Base-by-base conservation (phyloP, 2,888 invertebrate genomes). In the Lamproptera curius region DNA sequence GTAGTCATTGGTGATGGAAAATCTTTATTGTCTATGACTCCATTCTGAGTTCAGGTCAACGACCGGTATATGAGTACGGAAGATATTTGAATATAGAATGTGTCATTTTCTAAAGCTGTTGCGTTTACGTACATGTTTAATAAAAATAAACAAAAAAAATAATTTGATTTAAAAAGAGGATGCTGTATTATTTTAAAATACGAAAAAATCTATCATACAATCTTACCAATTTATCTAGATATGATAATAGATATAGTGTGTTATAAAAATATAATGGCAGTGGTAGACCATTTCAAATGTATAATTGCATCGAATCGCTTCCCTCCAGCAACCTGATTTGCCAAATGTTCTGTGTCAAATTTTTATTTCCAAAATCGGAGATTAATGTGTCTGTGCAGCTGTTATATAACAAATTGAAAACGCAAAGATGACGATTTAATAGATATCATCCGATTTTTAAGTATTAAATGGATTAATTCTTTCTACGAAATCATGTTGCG, bases 261-360 rank as follows among this genome's bases (percentile, higher is more conserved):
- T 8, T 2, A 28, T 28, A 13, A 6, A 34, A 34, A 28, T 16
- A 16, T 33, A 16, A 10, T 37, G n/a, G 16, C 17, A 20, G 34
- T 39, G 38, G 45, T 39, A 39, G 39, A 34, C 45, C 45, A 16
- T 46, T 38, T 15, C 45, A 17, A 46, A 46, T 46, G 39, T 15
- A 39, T 46, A 46, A 46, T 46, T 46, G 35, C 34, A 9, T 8
- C 28, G 13, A 17, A 17, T 15, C 16, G 26, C 23, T 10, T 40
- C 23, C 23, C 34, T 15, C 23, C 16, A 16, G 36, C 26, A 17
- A 28, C 13, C 20, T 17, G 35, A 26, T 40, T 41, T 16, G 17
- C 16, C 34, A 26, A 46, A 46, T 40, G 46, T 36, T 35, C 46
- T 36, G 39, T 36, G 41, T 36, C 46, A 26, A 46, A 46, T 46